These are phyloP conservation scores for Megamerina dolium DNA, from an alignment of 2,888 invertebrate genomes.

Conservation along the genomic window DNA sequence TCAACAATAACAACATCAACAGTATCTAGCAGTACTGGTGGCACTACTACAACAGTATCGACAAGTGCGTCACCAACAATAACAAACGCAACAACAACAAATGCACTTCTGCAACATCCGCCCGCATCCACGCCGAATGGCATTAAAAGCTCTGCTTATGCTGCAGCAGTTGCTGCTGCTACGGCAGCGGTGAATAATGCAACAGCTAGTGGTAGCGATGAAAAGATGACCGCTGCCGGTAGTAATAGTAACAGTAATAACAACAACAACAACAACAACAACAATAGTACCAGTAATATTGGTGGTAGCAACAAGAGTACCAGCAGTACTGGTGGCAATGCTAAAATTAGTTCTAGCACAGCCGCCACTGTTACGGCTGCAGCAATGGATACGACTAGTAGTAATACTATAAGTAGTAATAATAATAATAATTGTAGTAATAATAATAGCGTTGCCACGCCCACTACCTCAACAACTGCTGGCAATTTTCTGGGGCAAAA, in stretches of 20 bases:
- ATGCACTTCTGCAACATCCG: slow-evolving; percentile 23
- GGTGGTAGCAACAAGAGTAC: slow-evolving; percentile 12
- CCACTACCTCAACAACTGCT: slow-evolving; percentile 39
- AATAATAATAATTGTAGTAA: no score
- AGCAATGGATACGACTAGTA: slow-evolving; percentile 9
- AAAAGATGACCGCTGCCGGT: slow-evolving; percentile 12
- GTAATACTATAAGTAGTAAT: slow-evolving; percentile 9
- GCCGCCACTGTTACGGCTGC: slow-evolving; percentile 5
- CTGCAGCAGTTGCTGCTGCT: slow-evolving; percentile 21
- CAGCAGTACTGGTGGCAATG: slow-evolving; percentile 1
- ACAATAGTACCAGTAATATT: slow-evolving; percentile 8
- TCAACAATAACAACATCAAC: no score
- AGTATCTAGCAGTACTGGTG: no score
- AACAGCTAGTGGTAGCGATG: slow-evolving; percentile 14
- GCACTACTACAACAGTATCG: background rate
- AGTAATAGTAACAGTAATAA: slow-evolving; percentile 8
- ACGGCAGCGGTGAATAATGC: slow-evolving; percentile 18
- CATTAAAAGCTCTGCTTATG: slow-evolving; percentile 23
- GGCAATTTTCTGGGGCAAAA: slow-evolving; percentile 44
- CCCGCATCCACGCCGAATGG: slow-evolving; percentile 26
- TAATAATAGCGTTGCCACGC: slow-evolving; percentile 22
- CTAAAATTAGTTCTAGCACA: background rate
- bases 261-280: slow-evolving; percentile 14
- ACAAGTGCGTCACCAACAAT: slow-evolving; percentile 8
- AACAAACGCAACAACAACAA: slow-evolving; percentile 14